Base-by-base conservation (phyloP, 1,140 invertebrate genomes). In the Anoplophora glabripennis region DNA sequence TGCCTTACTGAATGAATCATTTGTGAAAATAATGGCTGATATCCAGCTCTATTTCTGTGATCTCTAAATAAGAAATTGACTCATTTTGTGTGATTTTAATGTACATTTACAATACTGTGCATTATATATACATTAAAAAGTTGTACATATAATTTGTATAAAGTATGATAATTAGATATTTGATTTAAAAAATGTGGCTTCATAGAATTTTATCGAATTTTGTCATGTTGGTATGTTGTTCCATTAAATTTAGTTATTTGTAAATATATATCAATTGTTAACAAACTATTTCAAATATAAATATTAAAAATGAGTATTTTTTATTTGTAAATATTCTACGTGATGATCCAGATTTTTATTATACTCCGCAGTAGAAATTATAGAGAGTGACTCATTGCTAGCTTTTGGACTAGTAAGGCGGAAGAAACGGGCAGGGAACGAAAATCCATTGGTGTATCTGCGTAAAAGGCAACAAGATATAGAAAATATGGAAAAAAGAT, bases 1-100 rank as follows among this genome's bases (percentile, higher is more conserved):
- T 44, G 21, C 18, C 28, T 53, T 45, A 57, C 15, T 37, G 21
- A 28, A 28, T 48, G 11, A 36, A 42, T 36, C 18, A 41, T 42
- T 21, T 28, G n/a, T 57, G 49, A 49, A 49, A 15, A 10, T 38
- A 44, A 56, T 58, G 60, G 64, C 53, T 69, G 58, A 63, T 54
- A 71, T 71, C 69, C 69, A 70, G 69, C 66, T 74, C 71, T 66
- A 59, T 71, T 73, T 72, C 73, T 75, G 73, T 75, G 73, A 75
- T 75, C 73, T 75, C 73, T 72, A 55, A 67, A 61, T 54, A 52
- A 66, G 66, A 65, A 67, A 70, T 69, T 66, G 69, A 75, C 72
- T 74, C 73, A 73, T 73, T 55, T 63, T 65, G 70, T 70, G 71
- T 74, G 71, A 73, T 73, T 68, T 65, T 56, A 45, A 56, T 52